These are phyloP conservation scores for Anhinga anhinga DNA, from an alignment of 2,113 vertebrate species.

Conservation along the genomic window DNA sequence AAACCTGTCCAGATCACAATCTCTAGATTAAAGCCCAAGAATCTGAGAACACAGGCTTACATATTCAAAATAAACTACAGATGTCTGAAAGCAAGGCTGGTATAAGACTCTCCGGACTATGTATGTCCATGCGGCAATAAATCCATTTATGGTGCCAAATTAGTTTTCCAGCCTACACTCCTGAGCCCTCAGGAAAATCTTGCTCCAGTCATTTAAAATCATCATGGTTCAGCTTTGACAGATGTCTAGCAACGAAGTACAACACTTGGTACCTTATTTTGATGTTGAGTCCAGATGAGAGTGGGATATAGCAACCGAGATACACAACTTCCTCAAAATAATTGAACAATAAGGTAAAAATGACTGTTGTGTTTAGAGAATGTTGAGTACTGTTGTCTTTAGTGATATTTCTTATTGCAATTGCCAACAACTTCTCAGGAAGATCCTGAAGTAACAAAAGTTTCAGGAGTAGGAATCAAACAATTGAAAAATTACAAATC, in stretches of 20 bases:
- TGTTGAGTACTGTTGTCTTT: fast-evolving
- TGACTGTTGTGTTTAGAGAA: not conserved
- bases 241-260: not conserved
- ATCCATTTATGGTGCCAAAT: not conserved
- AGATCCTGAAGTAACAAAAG: not conserved
- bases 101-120: not conserved
- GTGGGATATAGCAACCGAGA: not conserved
- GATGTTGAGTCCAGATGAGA: not conserved
- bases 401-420: not conserved
- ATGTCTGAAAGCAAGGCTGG: not conserved
- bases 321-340: not conserved
- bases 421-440: not conserved
- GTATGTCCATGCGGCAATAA: not conserved
- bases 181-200: not conserved
- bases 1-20: not conserved
- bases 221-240: not conserved
- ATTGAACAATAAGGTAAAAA: not conserved
- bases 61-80: not conserved
- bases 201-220: not conserved
- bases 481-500: not conserved
- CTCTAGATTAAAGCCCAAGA: not conserved
- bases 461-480: not conserved
- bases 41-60: not conserved
- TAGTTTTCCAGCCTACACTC: not conserved
- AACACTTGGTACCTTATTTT: not conserved